These are phyloP conservation scores for Corynorhinus townsendii DNA, from an alignment of 2,113 vertebrate species.

Conservation along the genomic window DNA sequence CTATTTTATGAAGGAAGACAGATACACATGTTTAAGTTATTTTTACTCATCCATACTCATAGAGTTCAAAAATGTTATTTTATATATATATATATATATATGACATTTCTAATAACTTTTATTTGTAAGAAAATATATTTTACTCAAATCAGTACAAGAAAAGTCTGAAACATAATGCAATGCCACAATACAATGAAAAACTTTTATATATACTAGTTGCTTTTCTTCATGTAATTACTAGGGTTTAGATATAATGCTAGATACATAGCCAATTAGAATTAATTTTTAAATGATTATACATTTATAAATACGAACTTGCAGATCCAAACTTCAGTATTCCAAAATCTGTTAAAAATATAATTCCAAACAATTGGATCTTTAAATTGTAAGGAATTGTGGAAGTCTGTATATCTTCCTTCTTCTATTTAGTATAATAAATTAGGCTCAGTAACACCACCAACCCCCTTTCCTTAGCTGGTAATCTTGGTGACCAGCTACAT, in stretches of 20 bases:
- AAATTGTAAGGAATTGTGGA: neutral
- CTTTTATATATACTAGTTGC: neutral
- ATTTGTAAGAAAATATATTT: neutral
- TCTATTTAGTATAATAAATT: neutral
- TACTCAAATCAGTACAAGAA: neutral
- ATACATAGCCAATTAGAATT: neutral
- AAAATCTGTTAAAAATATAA: neutral
- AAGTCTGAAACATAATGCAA: neutral
- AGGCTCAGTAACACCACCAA: neutral
- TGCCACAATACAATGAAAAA: neutral
- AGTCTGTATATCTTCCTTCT: fast-evolving
- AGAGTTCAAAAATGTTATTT: neutral
- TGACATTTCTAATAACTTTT: neutral
- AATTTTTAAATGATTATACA: neutral
- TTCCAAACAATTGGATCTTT: neutral
- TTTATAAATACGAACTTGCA: neutral
- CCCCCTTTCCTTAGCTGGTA: neutral
- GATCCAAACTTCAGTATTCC: neutral
- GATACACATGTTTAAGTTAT: neutral
- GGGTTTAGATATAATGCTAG: neutral
- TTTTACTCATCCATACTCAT: neutral
- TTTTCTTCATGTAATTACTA: neutral
- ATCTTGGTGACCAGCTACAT: neutral
- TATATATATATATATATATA: neutral
- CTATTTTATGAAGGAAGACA: neutral